phyloP scores from a whole-genome alignment of 2,888 invertebrate species.

The Drosophila longiperda region DNA sequence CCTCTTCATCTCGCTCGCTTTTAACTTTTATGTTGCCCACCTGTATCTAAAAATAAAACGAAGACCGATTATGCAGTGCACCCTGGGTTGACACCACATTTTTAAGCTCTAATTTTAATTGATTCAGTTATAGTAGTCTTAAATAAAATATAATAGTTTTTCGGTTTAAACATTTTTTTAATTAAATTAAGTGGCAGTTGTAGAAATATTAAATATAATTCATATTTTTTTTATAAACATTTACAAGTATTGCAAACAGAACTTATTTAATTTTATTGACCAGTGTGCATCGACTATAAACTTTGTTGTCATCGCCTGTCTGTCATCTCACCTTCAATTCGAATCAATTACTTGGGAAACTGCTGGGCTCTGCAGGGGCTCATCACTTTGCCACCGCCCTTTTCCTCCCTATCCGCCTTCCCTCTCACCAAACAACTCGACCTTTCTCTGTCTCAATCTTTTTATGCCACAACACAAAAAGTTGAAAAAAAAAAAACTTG shows the following conservation, averaged over 20 bases:
- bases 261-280: background rate
- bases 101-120: background rate
- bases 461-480: conserved; percentile 18
- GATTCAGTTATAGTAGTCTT: background rate
- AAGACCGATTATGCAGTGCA: conserved; percentile 7
- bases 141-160: background rate
- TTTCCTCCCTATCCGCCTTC: accelerated
- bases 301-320: conserved; percentile 37
- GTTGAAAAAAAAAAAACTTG: conserved; percentile 20
- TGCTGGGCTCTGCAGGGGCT: conserved; percentile 33
- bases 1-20: background rate
- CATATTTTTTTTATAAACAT: background rate
- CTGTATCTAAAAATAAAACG: conserved; percentile 58
- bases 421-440: background rate
- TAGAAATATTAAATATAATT: background rate
- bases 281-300: conserved; percentile 27
- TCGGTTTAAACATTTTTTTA: background rate
- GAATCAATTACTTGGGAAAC: conserved; percentile 61
- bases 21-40: conserved; percentile 30
- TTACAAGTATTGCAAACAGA: background rate
- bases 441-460: background rate
- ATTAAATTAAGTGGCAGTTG: background rate
- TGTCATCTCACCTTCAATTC: conserved; percentile 63
- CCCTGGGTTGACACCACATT: conserved; percentile 3
- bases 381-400: background rate